Evolutionary conservation across 2,113 vertebrate species (phyloP), one percentile per base, ranked within the genome.

Genomic region (Hemiprocne comata): DNA sequence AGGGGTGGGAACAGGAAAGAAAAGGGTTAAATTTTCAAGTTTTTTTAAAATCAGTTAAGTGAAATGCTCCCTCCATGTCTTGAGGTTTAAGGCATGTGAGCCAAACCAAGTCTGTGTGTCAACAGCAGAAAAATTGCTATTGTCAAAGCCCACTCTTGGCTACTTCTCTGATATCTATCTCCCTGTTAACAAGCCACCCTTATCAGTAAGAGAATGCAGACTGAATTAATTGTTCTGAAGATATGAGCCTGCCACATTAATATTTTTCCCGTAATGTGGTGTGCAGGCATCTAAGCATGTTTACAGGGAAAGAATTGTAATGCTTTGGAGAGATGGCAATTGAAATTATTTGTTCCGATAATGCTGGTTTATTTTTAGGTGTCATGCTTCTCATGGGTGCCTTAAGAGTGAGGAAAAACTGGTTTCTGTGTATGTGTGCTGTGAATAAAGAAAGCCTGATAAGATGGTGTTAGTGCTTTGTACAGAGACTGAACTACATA

Each of bases 371-470:
- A 15, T 2, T 21, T 44, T 42, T 5, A 23, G 26, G 16, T 0
- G 0, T 20, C 3, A 0, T 4, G 20, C 38, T 50, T 51, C 38
- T 70, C 53, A 6, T 28, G 51, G 12, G 26, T n/a, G 18, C 42
- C 29, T 31, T 10, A 7, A 53, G 61, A 71, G 42, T 11, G 10
- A 29, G 26, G 31, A 7, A 24, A 29, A 10, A 46, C 53, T 53
- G n/a, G 4, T 34, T n/a, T 26, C 21, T 38, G 7, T 11, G 31
- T 51, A 3, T 1, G 1, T 28, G 5, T 31, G 20, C 21, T 38
- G 7, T 11, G 28, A 48, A 3, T 1, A 14, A 46, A 58, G 51
- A 7, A 34, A 71, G 65, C 20, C 57, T 66, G 57, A 4, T 36
- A 15, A 29, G 31, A 29, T 7, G 21, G 17, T 15, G 54, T 61